phyloP scores from a whole-genome alignment of 2,797 vertebrate species.

The Basileuterus tristriatus region DNA sequence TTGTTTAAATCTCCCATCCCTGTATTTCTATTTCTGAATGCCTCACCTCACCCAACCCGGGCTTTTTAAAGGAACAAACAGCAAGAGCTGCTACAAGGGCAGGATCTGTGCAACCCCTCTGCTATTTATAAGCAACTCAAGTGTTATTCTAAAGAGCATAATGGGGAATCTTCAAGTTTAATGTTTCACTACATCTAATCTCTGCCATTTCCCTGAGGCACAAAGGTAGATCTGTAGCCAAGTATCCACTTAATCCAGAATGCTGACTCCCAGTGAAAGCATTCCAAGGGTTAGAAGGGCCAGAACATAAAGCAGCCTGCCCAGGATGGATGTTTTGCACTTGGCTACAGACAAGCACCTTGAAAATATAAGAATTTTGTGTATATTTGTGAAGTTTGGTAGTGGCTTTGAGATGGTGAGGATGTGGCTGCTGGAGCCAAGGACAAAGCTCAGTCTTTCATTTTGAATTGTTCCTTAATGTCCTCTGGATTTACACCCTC shows the following conservation, averaged over 20 bases:
- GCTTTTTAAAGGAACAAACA: constrained; percentile 17
- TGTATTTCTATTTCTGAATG: not conserved
- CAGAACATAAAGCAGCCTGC: not conserved
- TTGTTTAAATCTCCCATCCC: not conserved
- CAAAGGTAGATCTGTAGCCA: constrained; percentile 51
- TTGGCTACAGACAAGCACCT: not conserved
- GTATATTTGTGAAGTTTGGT: not conserved
- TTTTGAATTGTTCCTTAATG: not conserved
- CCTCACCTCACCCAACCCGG: not conserved
- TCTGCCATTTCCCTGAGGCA: constrained; percentile 49
- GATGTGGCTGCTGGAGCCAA: not conserved
- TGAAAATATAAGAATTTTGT: not conserved
- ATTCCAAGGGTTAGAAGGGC: constrained; percentile 33
- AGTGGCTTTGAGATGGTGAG: not conserved
- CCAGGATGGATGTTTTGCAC: not conserved
- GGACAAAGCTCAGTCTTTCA: not conserved
- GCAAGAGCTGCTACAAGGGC: constrained; percentile 8
- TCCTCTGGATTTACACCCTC: not conserved
- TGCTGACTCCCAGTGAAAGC: constrained; percentile 29
- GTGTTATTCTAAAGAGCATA: constrained; percentile 49
- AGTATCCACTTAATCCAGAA: constrained; percentile 54
- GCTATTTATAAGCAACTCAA: constrained; percentile 56
- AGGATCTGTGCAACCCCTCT: constrained; percentile 2
- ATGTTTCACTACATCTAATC: constrained; percentile 49
- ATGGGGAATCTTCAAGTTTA: constrained; percentile 58